Evolutionary conservation across 2,113 vertebrate genomes (phyloP).

Genomic region (Tretioscincus oriximinensis): DNA sequence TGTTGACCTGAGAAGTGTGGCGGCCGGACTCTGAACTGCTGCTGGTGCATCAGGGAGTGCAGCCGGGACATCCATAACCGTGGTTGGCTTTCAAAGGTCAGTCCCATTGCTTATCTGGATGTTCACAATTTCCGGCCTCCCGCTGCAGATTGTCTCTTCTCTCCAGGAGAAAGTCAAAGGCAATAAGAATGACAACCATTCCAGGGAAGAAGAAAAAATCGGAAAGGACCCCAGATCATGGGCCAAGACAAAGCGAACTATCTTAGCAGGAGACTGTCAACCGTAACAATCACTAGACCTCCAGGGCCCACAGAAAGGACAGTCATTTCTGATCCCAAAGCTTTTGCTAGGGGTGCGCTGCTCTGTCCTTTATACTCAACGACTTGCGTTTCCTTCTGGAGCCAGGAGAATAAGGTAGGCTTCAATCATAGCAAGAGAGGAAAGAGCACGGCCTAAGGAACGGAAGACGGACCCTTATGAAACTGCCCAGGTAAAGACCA

Average conservation of each 20-base stretch:
- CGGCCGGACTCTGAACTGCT: constrained; percentile 1
- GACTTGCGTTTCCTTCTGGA: not conserved
- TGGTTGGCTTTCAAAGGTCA: not conserved
- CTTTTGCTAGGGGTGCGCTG: not conserved
- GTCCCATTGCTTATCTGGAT: not conserved
- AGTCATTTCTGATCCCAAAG: not conserved
- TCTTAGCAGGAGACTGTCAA: not conserved
- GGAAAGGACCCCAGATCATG: not conserved
- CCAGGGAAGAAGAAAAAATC: not conserved
- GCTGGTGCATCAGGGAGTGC: not conserved
- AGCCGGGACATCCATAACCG: not conserved
- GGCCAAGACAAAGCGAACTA: not conserved
- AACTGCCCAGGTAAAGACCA: not conserved
- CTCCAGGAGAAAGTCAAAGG: not conserved
- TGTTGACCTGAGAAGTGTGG: not conserved
- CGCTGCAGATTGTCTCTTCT: not conserved
- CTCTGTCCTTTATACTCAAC: not conserved
- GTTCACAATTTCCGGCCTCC: not conserved
- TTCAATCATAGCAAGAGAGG: not conserved
- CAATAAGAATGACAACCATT: not conserved
- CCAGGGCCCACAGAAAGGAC: not conserved
- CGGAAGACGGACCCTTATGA: not conserved
- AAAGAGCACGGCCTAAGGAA: not conserved
- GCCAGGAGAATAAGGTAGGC: not conserved
- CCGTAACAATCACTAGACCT: not conserved